Evolutionary conservation across 2,797 vertebrate genomes (phyloP).

Genomic region (Squalus acanthias): DNA sequence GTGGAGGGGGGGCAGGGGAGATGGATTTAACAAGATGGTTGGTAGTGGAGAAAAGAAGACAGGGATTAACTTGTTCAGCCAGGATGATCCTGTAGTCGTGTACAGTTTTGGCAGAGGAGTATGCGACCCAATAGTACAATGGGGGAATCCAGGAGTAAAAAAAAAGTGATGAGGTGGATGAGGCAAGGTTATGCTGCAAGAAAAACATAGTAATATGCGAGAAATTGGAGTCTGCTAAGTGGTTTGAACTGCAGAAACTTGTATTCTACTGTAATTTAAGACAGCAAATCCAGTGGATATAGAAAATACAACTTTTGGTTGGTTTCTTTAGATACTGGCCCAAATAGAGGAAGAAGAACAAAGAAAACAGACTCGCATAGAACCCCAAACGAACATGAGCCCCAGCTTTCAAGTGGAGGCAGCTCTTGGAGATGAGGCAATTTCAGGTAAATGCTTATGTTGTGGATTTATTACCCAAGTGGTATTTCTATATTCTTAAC

Average conservation of each 20-base stretch:
- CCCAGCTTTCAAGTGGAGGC: neutral
- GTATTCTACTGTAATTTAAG: neutral
- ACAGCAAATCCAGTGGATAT: neutral
- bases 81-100: neutral
- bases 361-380: neutral
- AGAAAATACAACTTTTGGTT: neutral
- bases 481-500: neutral
- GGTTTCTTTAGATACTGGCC: slow-evolving; percentile 56
- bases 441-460: neutral
- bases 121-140: neutral
- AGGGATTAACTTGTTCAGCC: neutral
- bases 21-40: neutral
- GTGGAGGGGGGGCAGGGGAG: neutral
- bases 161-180: neutral
- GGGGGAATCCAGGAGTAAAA: neutral
- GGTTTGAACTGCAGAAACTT: neutral
- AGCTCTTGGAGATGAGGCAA: neutral
- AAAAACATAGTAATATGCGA: neutral
- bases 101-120: neutral
- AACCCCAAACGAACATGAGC: neutral
- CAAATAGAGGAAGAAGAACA: slow-evolving; percentile 52
- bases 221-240: neutral
- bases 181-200: neutral
- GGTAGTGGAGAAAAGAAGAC: neutral
- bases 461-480: neutral